These are phyloP conservation scores for Rotaria sp. DNA, from an alignment of 2,888 invertebrate genomes.

Conservation along the genomic window DNA sequence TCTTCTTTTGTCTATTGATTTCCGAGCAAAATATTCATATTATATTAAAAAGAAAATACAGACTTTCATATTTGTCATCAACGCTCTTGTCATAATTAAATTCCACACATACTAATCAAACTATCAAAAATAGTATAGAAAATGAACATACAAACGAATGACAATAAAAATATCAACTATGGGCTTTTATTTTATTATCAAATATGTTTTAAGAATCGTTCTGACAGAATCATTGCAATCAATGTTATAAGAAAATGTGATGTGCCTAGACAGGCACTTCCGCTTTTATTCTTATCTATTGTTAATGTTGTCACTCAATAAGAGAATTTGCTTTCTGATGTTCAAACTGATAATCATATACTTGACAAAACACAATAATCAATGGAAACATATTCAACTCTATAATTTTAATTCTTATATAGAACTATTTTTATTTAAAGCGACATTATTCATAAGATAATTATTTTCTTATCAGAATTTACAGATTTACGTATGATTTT, in stretches of 20 bases:
- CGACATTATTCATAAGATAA: too few relatives aligned
- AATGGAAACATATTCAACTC: background rate
- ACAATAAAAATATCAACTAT: background rate
- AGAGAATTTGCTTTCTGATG: background rate
- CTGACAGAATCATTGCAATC: background rate
- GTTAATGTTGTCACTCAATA: background rate
- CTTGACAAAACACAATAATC: background rate
- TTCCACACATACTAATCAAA: background rate
- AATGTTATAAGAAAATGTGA: background rate
- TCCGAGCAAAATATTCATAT: background rate
- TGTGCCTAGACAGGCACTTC: background rate
- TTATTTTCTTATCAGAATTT: too few relatives aligned
- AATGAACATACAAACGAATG: background rate
- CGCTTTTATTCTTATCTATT: background rate
- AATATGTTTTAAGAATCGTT: background rate
- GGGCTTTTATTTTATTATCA: background rate
- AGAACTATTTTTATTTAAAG: background rate
- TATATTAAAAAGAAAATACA: background rate
- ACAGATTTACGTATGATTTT: too few relatives aligned
- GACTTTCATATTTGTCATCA: background rate
- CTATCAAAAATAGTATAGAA: background rate
- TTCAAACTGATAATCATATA: background rate
- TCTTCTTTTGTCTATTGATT: background rate
- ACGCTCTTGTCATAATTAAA: background rate
- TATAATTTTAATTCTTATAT: background rate